Evolutionary conservation across 2,888 invertebrate genomes (phyloP), one percentile per base, ranked within the genome.

Genomic region (Lysandra bellargus): DNA sequence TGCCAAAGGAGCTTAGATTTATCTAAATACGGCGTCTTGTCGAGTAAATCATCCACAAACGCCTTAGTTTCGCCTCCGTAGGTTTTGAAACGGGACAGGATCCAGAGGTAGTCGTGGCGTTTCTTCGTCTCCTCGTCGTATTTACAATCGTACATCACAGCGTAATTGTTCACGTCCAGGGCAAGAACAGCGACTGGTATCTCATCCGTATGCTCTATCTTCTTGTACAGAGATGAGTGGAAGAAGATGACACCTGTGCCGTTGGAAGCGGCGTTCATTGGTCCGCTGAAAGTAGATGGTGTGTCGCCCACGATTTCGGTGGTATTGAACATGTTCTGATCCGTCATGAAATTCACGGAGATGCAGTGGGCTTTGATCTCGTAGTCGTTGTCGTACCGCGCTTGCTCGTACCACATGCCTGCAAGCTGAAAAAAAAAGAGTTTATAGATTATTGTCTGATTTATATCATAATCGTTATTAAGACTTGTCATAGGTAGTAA

Each of bases 101-200:
- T 76, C 76, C 76, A 76, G 12, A 76, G 76, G 76, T 76, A 76
- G 17, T 76, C 76, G 53, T 57, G 76, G 33, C 33, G 33, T 17
- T 49, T 14, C 53, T 76, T 57, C 2, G 33, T 76, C 17, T 57
- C 76, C 53, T 57, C 76, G 53, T 76, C 76, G 57, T 76, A 76
- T 33, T 17, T 76, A 57, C 76, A 76, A 3, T 76, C 57, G 17
- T 76, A 76, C 14, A 76, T 1, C 33, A 76, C 57, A 4, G 17
- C 30, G 33, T 76, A 76, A 1, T 76, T 76, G 6, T 76, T 57
- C 14, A 53, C 30, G 76, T 76, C 57, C 33, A 76, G 7, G 33
- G 49, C 76, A 1, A 76, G 53, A 33, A 76, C 17, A 7, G 76
- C 14, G 5, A 76, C 53, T 6, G 76, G 17, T 57, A 76, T 30